A percentile compares a stretch with the other conserved stretches of the same genome.
These are phyloP conservation scores for Asarcornis scutulata DNA, from an alignment of 2,113 vertebrate genomes.

Conservation along the genomic window DNA sequence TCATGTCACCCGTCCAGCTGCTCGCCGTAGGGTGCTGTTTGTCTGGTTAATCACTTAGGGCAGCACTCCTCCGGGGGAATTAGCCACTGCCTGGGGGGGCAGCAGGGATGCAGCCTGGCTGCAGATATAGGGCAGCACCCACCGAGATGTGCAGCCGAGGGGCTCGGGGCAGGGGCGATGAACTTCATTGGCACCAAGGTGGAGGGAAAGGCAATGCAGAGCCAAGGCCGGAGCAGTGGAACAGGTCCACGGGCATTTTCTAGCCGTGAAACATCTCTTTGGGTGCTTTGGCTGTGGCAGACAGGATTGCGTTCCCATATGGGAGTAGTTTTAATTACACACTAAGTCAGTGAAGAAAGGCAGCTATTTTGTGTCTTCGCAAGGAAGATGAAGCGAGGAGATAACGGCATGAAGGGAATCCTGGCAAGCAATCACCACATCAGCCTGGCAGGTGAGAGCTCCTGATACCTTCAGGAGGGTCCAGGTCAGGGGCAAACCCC, in stretches of 20 bases:
- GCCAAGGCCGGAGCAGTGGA: not conserved
- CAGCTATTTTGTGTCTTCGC: not conserved
- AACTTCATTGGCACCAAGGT: not conserved
- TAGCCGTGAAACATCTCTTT: not conserved
- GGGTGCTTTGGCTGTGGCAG: too few relatives aligned
- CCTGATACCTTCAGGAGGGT: not conserved
- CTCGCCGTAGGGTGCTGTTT: not conserved
- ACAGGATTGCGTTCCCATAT: not conserved
- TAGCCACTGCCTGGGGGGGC: not conserved
- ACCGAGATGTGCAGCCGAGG: not conserved
- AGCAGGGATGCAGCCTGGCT: not conserved
- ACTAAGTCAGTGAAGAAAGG: not conserved
- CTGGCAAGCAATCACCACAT: not conserved
- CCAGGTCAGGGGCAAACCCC: fast-evolving
- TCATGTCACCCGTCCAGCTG: conserved; percentile 22
- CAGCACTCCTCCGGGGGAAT: fast-evolving
- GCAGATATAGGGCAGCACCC: not conserved
- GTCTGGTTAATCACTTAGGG: not conserved
- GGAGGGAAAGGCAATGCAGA: fast-evolving
- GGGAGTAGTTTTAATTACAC: not conserved
- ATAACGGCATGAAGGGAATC: not conserved
- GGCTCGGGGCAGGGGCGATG: fast-evolving
- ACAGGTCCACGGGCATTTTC: fast-evolving
- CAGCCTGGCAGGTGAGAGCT: not conserved
- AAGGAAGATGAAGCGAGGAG: not conserved